These are phyloP conservation scores for Brachionus angularis DNA, from an alignment of 1,140 invertebrate species.

Conservation along the genomic window DNA sequence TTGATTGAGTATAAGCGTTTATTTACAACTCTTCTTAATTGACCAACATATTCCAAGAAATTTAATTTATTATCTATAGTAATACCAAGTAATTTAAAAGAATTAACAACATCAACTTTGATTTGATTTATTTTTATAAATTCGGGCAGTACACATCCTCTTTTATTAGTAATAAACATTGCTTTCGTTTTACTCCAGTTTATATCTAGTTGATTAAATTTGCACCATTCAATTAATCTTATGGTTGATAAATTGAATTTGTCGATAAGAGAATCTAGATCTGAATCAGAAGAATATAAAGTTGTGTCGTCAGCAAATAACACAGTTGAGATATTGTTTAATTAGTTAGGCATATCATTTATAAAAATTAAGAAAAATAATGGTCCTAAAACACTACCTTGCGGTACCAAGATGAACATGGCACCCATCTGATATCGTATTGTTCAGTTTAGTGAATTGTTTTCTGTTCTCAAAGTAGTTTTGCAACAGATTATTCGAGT, in stretches of 20 bases:
- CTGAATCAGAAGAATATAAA: not conserved
- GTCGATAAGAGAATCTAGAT: not conserved
- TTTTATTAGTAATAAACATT: not conserved
- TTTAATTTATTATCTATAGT: not conserved
- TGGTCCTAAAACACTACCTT: constrained; percentile 41
- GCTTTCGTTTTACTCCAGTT: not conserved
- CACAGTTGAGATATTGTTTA: not conserved
- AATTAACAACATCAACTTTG: not conserved
- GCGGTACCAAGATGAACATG: too few relatives aligned
- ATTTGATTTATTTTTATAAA: not conserved
- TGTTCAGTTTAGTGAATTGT: too few relatives aligned
- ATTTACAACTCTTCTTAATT: not conserved
- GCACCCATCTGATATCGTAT: too few relatives aligned
- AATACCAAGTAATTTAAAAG: not conserved
- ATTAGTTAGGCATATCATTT: constrained; percentile 40
- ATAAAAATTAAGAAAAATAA: constrained; percentile 43
- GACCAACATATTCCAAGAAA: not conserved
- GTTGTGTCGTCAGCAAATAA: not conserved
- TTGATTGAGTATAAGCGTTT: constrained; percentile 7
- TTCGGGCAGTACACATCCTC: not conserved
- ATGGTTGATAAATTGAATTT: not conserved
- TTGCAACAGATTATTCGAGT: too few relatives aligned
- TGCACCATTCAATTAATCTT: not conserved
- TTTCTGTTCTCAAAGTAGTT: too few relatives aligned
- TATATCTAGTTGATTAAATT: not conserved